Base-by-base conservation (phyloP, 2,888 invertebrate species). In the Protophormia terraenovae region DNA sequence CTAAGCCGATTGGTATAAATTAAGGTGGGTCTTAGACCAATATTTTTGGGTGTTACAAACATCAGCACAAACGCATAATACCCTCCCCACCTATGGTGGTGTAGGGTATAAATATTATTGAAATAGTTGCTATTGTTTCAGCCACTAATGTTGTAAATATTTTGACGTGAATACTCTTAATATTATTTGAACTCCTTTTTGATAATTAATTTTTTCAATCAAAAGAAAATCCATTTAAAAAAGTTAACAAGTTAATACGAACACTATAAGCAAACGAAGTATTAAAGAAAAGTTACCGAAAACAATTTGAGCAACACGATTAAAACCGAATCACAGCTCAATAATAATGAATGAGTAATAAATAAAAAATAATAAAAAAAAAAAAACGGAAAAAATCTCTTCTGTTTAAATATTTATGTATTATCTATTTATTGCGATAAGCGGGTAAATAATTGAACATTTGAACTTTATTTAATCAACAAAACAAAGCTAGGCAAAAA, bases 391-490 rank as follows among this genome's bases (percentile, higher is more conserved):
- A 60, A 1, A 77, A 58, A 60, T 78, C 32, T 35, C 45, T 47
- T 55, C 24, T 47, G 16, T 32, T 53, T 55, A n/a, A 76, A n/a
- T 45, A 77, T 24, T 45, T 45, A 77, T 8, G 38, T 38, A 38
- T 77, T 62, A 62, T 50, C 19, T 78, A 62, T 45, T 58, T 27
- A 45, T 58, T 32, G 41, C 24, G 76, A 76, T 55, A 76, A 76
- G 76, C 38, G 19, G 12, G 6, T 19, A 24, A 53, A 32, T 35
- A 60, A 38, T 69, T 78, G 35, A 69, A 60, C 55, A 67, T 67
- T 77, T 67, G 58, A 58, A 69, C 77, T 69, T 69, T 45, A 78
- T 78, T 78, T 50, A 47, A 60, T 78, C 69, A 71, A 78, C 50
- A 71, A 69, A 55, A 66, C 19, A 66, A 66, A 47, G 24, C 45